Evolutionary conservation across 2,113 vertebrate species (phyloP).

Genomic region (Cyphomyrus discorhynchus): DNA sequence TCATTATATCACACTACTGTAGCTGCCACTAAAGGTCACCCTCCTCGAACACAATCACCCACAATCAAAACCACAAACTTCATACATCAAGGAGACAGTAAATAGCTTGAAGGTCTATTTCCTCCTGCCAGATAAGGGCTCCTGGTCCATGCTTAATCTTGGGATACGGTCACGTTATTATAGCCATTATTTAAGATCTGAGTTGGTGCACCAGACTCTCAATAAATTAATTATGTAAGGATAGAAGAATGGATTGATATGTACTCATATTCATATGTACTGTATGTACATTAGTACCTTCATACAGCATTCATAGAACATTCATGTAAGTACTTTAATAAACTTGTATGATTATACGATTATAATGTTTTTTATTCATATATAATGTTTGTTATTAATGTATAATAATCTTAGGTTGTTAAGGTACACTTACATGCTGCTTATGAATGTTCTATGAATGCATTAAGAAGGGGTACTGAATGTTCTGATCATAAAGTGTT

Average conservation of each 20-base stretch:
- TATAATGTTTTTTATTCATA: background rate
- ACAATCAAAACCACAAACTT: conserved; percentile 99
- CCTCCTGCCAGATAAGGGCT: conserved; percentile 78
- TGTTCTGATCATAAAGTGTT: background rate
- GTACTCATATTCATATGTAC: background rate
- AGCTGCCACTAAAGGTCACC: conserved; percentile 97
- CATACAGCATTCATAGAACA: background rate
- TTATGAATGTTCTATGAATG: background rate
- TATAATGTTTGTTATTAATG: background rate
- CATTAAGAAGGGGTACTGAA: background rate
- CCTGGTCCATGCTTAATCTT: conserved; percentile 73
- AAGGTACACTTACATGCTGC: background rate
- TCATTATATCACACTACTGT: conserved; percentile 99
- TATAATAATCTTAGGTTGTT: background rate
- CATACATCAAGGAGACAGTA: conserved; percentile 96
- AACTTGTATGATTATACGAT: background rate
- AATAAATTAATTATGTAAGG: background rate
- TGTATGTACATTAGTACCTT: background rate
- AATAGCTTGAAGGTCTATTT: conserved; percentile 93
- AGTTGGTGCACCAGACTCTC: background rate
- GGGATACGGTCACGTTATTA: conserved; percentile 42
- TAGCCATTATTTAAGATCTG: conserved; percentile 34
- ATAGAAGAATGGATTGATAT: background rate
- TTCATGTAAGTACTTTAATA: background rate
- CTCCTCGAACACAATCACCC: conserved; percentile 98